phyloP scores from a whole-genome alignment of 1,140 invertebrate species.

The Metaphire vulgaris region DNA sequence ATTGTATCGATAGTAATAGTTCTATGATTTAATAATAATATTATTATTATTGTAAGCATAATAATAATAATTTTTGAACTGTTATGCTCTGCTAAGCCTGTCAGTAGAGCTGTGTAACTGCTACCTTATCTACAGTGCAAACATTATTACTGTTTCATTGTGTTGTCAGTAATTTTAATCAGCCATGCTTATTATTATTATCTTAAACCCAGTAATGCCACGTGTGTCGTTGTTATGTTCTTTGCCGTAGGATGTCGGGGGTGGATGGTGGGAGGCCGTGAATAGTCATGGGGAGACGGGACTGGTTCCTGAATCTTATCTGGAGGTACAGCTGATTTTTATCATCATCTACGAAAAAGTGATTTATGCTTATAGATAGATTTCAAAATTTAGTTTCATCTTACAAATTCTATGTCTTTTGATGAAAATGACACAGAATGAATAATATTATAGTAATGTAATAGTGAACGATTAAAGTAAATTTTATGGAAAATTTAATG shows the following conservation, averaged over 20 bases:
- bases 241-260: conserved; percentile 71
- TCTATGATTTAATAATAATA: too few species aligned
- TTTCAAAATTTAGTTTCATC: too few species aligned
- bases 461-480: too few species aligned
- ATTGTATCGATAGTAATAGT: too few species aligned
- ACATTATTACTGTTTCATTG: background rate
- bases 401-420: too few species aligned
- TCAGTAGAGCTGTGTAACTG: background rate
- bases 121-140: background rate
- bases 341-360: too few species aligned
- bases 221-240: background rate
- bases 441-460: too few species aligned
- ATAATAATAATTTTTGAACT: background rate
- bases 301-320: conserved; percentile 86
- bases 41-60: too few species aligned
- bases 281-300: conserved; percentile 72
- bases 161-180: background rate
- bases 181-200: background rate
- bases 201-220: background rate
- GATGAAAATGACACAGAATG: too few species aligned
- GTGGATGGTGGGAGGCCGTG: conserved; percentile 91
- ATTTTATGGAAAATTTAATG: too few species aligned
- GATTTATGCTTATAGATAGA: too few species aligned
- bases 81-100: background rate
- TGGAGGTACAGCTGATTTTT: too few species aligned